Base-by-base conservation (phyloP, 2,113 vertebrate species). In the Onychorhynchus coronatus region DNA sequence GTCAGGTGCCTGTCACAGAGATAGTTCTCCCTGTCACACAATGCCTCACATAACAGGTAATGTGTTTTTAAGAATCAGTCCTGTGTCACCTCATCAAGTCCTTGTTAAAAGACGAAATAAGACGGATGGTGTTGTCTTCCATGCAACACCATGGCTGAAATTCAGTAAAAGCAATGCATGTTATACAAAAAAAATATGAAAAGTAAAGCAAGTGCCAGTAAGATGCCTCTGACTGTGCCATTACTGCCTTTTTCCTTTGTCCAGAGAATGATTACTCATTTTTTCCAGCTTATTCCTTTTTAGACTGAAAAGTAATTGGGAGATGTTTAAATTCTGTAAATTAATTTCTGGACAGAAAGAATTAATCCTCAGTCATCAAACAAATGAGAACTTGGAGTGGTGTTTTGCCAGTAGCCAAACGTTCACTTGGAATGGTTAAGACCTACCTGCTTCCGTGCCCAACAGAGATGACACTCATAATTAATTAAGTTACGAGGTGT, bases 41-140 rank as follows among this genome's bases (percentile, higher is more conserved):
- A 88, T 98, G 98, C 97, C 91, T 98, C 98, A 96, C 98, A 97
- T 98, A 98, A 97, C 98, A 98, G 98, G 98, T 98, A 98, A 98
- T 98, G 98, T 98, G 98, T 98, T 98, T 98, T 98, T 98, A 98
- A 98, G 98, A 98, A 98, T 98, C 98, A 98, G 94, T 97, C 97
- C 97, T 93, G 97, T 98, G 98, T 98, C 98, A 98, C 98, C 98
- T 98, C 98, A 98, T 98, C 98, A 98, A 98, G 98, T 98, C 97
- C 98, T 98, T 98, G 98, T 98, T 98, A 98, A 98, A 98, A 97
- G 97, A 98, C 98, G 98, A 98, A 98, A 98, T 98, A 98, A 98
- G 98, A 98, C 30, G 96, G 97, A 98, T 98, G 96, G 96, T 97
- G 97, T 97, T 97, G 97, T 98, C 96, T 98, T 90, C 97, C 89